phyloP scores from a whole-genome alignment of 2,113 vertebrate genomes.

The Uria lomvia region DNA sequence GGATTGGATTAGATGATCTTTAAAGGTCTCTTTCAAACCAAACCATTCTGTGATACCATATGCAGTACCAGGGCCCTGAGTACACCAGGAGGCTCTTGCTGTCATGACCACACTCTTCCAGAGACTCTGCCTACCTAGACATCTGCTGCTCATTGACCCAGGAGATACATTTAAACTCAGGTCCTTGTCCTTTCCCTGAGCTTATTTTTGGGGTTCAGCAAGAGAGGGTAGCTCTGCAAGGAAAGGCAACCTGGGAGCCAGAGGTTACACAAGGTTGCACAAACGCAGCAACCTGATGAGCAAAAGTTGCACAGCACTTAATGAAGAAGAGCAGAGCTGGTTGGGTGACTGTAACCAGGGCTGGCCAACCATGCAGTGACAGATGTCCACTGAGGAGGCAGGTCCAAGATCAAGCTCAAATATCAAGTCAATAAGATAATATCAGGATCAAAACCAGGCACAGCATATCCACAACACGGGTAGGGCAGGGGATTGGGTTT shows the following conservation, averaged over 20 bases:
- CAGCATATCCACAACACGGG: not conserved
- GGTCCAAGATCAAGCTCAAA: not conserved
- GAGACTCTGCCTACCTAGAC: not conserved
- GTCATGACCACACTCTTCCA: not conserved
- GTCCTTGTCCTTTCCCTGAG: not conserved
- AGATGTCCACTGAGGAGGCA: not conserved
- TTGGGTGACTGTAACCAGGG: not conserved
- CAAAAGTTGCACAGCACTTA: not conserved
- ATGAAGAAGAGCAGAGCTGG: not conserved
- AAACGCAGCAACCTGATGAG: not conserved
- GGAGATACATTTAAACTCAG: not conserved
- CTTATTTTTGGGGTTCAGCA: not conserved
- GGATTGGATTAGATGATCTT: not conserved
- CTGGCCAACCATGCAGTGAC: not conserved
- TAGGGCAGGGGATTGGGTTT: not conserved
- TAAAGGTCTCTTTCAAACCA: not conserved
- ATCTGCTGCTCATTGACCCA: not conserved
- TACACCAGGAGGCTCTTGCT: not conserved
- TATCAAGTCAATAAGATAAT: not conserved
- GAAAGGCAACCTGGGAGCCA: not conserved
- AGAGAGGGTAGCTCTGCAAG: not conserved
- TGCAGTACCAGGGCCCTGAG: not conserved
- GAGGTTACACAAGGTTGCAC: not conserved
- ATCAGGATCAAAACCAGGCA: not conserved
- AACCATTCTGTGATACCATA: not conserved